Base-by-base conservation (phyloP, 1,140 invertebrate genomes). In the Sipha flava region DNA sequence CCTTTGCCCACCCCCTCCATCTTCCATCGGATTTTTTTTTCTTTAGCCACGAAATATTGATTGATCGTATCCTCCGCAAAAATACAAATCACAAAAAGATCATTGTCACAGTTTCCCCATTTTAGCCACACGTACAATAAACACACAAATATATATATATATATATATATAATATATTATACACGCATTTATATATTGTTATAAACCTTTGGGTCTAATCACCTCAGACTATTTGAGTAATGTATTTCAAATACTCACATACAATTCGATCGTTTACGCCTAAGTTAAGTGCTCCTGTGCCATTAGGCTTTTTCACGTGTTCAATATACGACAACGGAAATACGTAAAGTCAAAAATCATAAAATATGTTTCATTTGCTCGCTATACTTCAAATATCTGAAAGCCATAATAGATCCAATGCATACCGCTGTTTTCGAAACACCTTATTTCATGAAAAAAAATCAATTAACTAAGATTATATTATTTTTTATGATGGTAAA, bases 21-120 rank as follows among this genome's bases (percentile, higher is more conserved):
- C 72, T 37, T 18, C 18, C 10, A 29, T 77, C 34, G 2, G 21
- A 26, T 73, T 77, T 43, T 59, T 23, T 26, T 43, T 77, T 73
- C 70, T 49, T 72, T 23, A 14, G 70, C 49, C 34, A 40, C 34
- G 7, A 40, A 59, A 77, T 59, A 77, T 59, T 77, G 73, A 77
- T 77, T 57, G 73, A 77, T 77, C 73, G 73, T 43, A 43, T 43
- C 34, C 49, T 59, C 34, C 7, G 21, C 47, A 18, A 37, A 52
- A 52, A 49, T 40, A 34, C 70, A 29, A 21, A 59, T 77, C 37
- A 47, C 73, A 77, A 77, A 77, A 77, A 77, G 73, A 37, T 77
- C 52, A 57, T 77, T 77, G 73, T 77, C 73, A 47, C 73, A 26
- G 73, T 77, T 77, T 57, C 26, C 18, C 49, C 47, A 43, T 59